Base-by-base conservation (phyloP, 2,888 invertebrate species). In the Nomada ferruginata region DNA sequence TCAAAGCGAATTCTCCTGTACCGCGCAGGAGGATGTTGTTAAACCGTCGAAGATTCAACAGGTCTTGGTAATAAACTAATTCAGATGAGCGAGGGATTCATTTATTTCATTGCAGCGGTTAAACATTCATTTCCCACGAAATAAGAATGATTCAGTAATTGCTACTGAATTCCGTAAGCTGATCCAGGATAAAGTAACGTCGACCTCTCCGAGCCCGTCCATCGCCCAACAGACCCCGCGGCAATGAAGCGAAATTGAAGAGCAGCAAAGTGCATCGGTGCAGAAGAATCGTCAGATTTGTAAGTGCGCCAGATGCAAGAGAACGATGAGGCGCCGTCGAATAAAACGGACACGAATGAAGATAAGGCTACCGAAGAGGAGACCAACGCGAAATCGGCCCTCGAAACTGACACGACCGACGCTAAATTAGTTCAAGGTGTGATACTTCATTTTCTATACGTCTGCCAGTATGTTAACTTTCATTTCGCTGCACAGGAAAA, bases 221-320 rank as follows among this genome's bases (percentile, higher is more conserved):
- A 76, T 76, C 52, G 44, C 50, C 10, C 47, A 70, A 60, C 64
- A 66, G 69, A 76, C 20, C 26, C 50, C 42, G 55, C 59, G 66
- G 63, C 83, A 23, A 90, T 89, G 90, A 88, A 83, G 83, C 82
- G 55, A 72, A 79, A 76, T 52, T 89, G 66, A 89, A 73, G 53
- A 72, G 61, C 64, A 63, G 47, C 50, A 29, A 59, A 65, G 65
- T 61, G 69, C 69, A 63, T 59, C 63, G 52, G 75, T 73, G 81
- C 60, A 74, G 78, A 76, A 52, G 50, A 57, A 29, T 10, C n/a
- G 44, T 50, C 59, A 52, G 61, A 68, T 69, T 66, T 26, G 76
- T 29, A 84, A 76, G 52, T 76, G 71, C 83, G 75, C 85, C 89
- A 89, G 86, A 91, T 91, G 91, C 91, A 89, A 86, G 85, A 85